Evolutionary conservation across 2,797 vertebrate genomes (phyloP).

Genomic region (Gallinago stenura): DNA sequence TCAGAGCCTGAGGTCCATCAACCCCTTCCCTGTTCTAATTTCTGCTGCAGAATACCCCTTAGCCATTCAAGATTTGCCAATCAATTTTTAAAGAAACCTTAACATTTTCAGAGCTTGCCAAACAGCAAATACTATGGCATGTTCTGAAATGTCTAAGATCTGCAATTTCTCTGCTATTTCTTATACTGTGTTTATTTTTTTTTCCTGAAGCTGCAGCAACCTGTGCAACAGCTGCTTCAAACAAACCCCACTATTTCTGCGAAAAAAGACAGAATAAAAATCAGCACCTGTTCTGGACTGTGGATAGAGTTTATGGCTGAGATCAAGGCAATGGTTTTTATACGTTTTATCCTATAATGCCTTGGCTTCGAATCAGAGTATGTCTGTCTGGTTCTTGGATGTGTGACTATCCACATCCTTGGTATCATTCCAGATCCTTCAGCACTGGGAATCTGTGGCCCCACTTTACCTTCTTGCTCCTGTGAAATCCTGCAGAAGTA

Average conservation of each 20-base stretch:
- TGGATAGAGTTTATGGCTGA: neutral
- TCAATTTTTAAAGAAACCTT: neutral
- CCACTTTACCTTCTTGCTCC: neutral
- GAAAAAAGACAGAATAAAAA: neutral
- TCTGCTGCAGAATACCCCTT: neutral
- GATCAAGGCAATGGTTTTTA: neutral
- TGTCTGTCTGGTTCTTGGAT: neutral
- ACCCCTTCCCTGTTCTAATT: neutral
- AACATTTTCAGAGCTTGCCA: neutral
- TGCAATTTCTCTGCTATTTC: neutral
- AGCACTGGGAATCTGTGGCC: neutral
- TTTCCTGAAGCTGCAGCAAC: neutral
- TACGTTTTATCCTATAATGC: neutral
- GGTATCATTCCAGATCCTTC: neutral
- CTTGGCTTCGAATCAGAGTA: neutral
- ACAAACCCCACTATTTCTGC: neutral
- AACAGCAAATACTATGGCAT: neutral
- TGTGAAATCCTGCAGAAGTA: neutral
- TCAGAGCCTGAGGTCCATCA: neutral
- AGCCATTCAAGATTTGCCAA: neutral
- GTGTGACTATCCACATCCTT: neutral
- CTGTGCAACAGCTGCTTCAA: neutral
- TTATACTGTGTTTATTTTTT: neutral
- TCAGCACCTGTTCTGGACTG: rapidly evolving
- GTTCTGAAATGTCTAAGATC: neutral